A percentile compares a stretch with the other conserved stretches of the same genome.
Conservation (phyloP, 2,113 vertebrate species). For the Stercorarius parasiticus region DNA sequence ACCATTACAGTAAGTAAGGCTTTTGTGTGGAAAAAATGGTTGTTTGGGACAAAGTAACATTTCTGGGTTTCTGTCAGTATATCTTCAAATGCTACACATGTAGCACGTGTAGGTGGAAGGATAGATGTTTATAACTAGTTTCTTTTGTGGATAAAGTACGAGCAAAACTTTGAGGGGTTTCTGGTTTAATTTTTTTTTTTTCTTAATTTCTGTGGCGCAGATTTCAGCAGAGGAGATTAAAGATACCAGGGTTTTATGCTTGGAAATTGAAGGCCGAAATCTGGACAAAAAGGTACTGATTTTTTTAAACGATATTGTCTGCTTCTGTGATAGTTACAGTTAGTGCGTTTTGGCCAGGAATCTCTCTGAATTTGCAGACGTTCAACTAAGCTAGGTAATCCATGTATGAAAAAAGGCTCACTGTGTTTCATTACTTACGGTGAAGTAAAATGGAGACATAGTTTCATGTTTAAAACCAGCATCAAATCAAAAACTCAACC, state of each 20-base stretch:
- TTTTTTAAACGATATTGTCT: neutral
- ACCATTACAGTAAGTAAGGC: conserved; percentile 76
- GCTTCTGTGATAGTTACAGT: neutral
- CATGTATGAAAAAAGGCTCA: accelerated
- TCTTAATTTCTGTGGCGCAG: conserved; percentile 51
- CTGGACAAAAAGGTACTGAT: conserved; percentile 89
- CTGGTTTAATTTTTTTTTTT: neutral
- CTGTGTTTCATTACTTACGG: neutral
- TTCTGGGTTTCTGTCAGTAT: neutral
- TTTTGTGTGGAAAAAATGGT: neutral
- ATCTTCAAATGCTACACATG: neutral
- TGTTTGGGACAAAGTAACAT: neutral
- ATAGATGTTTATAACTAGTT: neutral
- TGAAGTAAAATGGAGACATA: neutral
- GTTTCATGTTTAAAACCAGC: neutral
- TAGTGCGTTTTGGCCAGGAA: neutral
- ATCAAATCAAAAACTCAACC: neutral
- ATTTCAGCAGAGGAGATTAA: conserved; percentile 89
- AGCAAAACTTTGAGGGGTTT: neutral
- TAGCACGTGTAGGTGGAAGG: neutral
- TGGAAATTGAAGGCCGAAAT: conserved; percentile 87
- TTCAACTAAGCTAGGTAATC: neutral
- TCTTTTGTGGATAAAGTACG: neutral
- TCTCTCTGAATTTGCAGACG: neutral
- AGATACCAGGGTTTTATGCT: conserved; percentile 81